Evolutionary conservation across 2,797 vertebrate species (phyloP).

Genomic region (Centropyge bicolor): DNA sequence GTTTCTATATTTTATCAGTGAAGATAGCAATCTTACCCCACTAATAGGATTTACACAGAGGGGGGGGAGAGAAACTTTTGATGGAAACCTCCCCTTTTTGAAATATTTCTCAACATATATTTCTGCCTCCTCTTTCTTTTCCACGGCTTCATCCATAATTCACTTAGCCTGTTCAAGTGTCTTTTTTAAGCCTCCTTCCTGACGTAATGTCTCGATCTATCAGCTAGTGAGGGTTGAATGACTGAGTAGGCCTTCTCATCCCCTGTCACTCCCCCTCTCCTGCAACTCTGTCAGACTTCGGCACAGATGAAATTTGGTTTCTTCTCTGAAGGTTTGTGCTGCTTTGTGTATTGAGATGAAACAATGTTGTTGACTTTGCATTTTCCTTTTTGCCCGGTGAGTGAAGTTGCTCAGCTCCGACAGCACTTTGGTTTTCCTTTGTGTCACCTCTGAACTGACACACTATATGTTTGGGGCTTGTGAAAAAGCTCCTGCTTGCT

Average conservation of each 20-base stretch:
- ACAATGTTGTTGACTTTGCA: conserved; percentile 27
- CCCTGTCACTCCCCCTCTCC: conserved; percentile 2
- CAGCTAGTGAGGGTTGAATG: conserved; percentile 65
- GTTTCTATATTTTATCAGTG: conserved; percentile 45
- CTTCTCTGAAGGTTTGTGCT: not conserved
- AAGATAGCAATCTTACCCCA: conserved; percentile 17
- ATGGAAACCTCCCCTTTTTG: conserved; percentile 48
- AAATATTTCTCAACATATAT: conserved; percentile 63
- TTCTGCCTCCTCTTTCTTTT: conserved; percentile 53
- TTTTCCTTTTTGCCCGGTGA: conserved; percentile 7
- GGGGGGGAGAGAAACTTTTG: conserved; percentile 10
- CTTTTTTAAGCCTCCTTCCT: conserved; percentile 67
- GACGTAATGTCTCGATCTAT: conserved; percentile 66
- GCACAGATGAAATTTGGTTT: conserved; percentile 26
- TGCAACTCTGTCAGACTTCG: conserved; percentile 4
- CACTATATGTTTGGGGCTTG: not conserved
- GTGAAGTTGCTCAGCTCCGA: conserved; percentile 4
- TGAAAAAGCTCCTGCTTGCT: not conserved
- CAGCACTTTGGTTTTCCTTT: conserved; percentile 30
- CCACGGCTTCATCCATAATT: conserved; percentile 71
- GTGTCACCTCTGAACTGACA: conserved; percentile 24
- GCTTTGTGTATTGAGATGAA: conserved; percentile 25
- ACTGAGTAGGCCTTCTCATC: conserved; percentile 54
- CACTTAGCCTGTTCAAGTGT: conserved; percentile 63
- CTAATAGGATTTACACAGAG: conserved; percentile 69